These are phyloP conservation scores for Oxycera nigricornis DNA, from an alignment of 2,888 invertebrate genomes.

Conservation along the genomic window DNA sequence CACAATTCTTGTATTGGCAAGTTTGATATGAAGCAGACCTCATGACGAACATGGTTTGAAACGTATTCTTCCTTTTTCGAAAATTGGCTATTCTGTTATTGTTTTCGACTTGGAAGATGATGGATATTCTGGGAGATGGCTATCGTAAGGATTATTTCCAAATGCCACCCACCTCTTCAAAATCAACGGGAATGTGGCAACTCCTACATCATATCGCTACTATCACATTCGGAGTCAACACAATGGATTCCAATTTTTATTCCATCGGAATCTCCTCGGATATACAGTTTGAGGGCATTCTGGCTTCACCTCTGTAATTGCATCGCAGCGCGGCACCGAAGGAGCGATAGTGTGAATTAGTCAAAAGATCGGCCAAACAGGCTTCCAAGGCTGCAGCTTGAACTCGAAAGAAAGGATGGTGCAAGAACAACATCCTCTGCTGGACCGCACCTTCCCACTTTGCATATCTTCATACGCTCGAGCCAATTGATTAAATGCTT, in stretches of 20 bases:
- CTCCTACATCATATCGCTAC: not conserved
- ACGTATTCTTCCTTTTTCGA: no score
- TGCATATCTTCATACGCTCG: slow-evolving; percentile 32
- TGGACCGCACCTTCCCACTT: slow-evolving; percentile 32
- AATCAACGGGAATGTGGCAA: no score
- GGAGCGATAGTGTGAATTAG: slow-evolving; percentile 34
- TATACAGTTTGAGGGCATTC: slow-evolving; percentile 21
- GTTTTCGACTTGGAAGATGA: no score
- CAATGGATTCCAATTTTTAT: slow-evolving; percentile 31
- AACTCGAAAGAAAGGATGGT: not conserved
- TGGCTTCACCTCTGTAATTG: slow-evolving; percentile 23
- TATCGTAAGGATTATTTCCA: no score
- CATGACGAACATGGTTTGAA: no score
- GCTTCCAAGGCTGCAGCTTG: not conserved
- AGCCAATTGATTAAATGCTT: slow-evolving; percentile 37
- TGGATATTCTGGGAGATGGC: no score
- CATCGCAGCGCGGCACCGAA: slow-evolving; percentile 23
- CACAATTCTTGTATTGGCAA: no score
- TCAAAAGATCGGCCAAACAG: slow-evolving; percentile 12
- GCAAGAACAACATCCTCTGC: not conserved
- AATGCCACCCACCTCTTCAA: no score
- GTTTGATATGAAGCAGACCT: no score
- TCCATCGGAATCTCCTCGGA: not conserved
- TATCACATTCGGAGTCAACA: not conserved
- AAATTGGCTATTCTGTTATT: no score